Evolutionary conservation across 2,888 invertebrate genomes (phyloP).

Genomic region (Pseudoips prasinana): DNA sequence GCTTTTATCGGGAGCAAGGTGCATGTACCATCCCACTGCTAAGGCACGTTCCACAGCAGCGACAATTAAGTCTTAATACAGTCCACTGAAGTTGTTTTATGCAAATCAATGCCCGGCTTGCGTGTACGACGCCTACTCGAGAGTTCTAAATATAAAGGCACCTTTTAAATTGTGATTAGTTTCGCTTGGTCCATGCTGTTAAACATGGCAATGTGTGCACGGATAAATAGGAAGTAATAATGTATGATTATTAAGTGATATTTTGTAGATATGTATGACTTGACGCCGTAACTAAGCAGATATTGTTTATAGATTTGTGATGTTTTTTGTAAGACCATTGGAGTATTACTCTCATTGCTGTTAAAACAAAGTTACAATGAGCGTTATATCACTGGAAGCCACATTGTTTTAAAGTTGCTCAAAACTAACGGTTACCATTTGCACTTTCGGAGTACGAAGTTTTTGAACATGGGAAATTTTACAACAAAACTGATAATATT

Average conservation of each 20-base stretch:
- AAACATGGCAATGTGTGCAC: slow-evolving; percentile 10
- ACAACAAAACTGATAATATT: too few relatives aligned
- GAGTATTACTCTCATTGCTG: too few relatives aligned
- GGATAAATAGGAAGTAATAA: slow-evolving; percentile 13
- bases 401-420: too few relatives aligned
- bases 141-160: slow-evolving; percentile 57
- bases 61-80: slow-evolving; percentile 81
- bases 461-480: too few relatives aligned
- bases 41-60: slow-evolving; percentile 30
- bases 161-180: slow-evolving; percentile 42
- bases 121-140: slow-evolving; percentile 75
- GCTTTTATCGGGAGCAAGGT: slow-evolving; percentile 60
- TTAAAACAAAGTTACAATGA: too few relatives aligned
- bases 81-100: slow-evolving; percentile 76
- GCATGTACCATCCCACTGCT: slow-evolving; percentile 69
- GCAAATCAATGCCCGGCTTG: slow-evolving; percentile 69
- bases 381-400: too few relatives aligned
- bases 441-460: too few relatives aligned
- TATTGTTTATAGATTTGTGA: too few relatives aligned
- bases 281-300: too few relatives aligned
- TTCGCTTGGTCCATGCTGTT: slow-evolving; percentile 28
- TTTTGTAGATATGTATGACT: too few relatives aligned
- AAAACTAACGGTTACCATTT: too few relatives aligned
- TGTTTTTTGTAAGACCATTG: too few relatives aligned
- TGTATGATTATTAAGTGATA: slow-evolving; percentile 17